Conservation (phyloP, 92 coral and sea anemone species). For the Epizoanthus fatuus region DNA sequence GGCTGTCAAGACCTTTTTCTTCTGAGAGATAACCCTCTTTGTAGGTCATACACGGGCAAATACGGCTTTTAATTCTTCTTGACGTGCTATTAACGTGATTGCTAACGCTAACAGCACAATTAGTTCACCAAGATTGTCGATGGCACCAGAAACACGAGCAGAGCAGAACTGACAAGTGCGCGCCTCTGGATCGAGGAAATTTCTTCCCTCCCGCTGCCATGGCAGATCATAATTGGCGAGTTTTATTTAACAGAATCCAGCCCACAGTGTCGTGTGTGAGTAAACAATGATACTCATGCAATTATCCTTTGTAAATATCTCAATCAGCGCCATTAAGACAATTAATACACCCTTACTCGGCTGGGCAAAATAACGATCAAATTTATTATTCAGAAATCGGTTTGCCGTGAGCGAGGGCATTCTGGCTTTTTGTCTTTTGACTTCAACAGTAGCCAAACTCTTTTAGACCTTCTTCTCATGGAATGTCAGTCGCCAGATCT, state of each 20-base stretch:
- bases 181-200: no score
- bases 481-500: not conserved
- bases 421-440: constrained; percentile 1
- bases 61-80: constrained; percentile 6
- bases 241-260: constrained; percentile 37
- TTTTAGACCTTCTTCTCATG: not conserved
- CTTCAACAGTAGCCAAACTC: not conserved
- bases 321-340: constrained; percentile 33
- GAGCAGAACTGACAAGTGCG: no score
- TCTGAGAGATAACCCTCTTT: constrained; percentile 33
- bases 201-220: not conserved
- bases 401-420: not conserved
- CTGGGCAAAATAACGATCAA: constrained; percentile 5
- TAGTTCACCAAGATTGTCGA: no score
- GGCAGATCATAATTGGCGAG: constrained; percentile 25
- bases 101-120: not conserved
- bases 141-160: no score
- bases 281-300: constrained; percentile 37
- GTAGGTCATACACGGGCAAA: constrained; percentile 11
- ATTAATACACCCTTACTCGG: constrained; percentile 11
- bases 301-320: constrained; percentile 47
- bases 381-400: constrained; percentile 27
- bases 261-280: constrained; percentile 32
- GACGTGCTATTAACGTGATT: not conserved
- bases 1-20: constrained; percentile 31